Evolutionary conservation across 2,113 vertebrate genomes (phyloP), one percentile per base, ranked within the genome.

Genomic region (Phaetusa simplex): DNA sequence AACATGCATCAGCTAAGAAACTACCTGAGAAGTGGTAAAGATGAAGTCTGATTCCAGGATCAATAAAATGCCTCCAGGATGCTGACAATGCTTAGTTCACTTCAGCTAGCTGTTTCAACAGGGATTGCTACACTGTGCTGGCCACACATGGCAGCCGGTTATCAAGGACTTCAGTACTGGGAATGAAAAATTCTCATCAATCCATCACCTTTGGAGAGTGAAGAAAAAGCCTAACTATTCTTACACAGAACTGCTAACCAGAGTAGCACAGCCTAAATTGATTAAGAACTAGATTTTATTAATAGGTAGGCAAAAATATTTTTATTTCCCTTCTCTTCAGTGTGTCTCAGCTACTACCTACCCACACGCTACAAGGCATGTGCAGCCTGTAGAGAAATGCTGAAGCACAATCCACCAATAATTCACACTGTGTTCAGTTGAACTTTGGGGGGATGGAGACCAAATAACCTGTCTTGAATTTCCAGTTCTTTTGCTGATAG

Each of bases 311-410:
- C 22, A 50, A 65, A 77, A 76, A 36, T 3, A 0, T 6, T 6
- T 16, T 4, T 22, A 22, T 89, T 21, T 49, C 58, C 40, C 30
- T 73, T 71, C 22, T 45, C 13, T 64, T 92, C 17, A 36, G 23
- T 6, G 6, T 26, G 14, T 27, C 47, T 83, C n/a, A 83, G 38
- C 30, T 52, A 2, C 30, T 52, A 43, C 45, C 32, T 24, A n/a
- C 23, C 34, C 36, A 38, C 3, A 0, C 7, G 12, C 32, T 52
- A 14, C 2, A 6, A 52, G 43, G 43, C 20, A 19, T 0, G 0
- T 32, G n/a, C 52, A 76, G 56, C 67, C 72, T 27, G 19, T 36
- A 74, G 19, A 47, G 50, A 74, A 93, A 23, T 2, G 14, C 29
- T 53, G 50, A 88, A 47, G 52, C 61, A 20, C 62, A 65, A 45